Conservation (phyloP, 2,113 vertebrate species). For the Larimichthys polyactis region DNA sequence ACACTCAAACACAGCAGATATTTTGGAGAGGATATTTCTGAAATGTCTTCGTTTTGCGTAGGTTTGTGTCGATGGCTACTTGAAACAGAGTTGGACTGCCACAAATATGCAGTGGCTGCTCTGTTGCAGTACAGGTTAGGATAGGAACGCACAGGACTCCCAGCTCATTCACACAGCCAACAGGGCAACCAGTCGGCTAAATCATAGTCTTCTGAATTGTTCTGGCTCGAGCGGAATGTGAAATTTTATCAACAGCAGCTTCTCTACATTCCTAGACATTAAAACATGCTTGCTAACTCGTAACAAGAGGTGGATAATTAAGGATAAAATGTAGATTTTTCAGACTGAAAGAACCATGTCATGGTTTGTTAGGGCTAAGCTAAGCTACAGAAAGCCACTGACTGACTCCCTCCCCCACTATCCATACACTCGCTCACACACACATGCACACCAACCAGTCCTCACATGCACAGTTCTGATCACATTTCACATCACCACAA, state of each 20-base stretch:
- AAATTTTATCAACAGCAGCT: conserved; percentile 43
- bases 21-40: conserved; percentile 36
- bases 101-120: conserved; percentile 64
- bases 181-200: conserved; percentile 17
- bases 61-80: conserved; percentile 41
- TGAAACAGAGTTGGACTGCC: conserved; percentile 48
- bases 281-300: background rate
- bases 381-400: conserved; percentile 48
- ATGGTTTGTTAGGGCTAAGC: conserved; percentile 35
- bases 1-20: conserved; percentile 29
- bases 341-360: conserved; percentile 29
- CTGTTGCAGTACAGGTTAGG: conserved; percentile 36
- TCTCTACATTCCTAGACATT: conserved; percentile 6
- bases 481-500: conserved; percentile 83
- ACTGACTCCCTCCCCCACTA: conserved; percentile 67
- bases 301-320: conserved; percentile 7
- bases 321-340: conserved; percentile 9
- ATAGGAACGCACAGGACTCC: conserved; percentile 27
- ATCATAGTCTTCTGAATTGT: conserved; percentile 34
- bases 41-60: conserved; percentile 26
- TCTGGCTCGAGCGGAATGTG: conserved; percentile 34
- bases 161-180: conserved; percentile 27
- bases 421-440: conserved; percentile 31
- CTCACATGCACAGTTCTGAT: conserved; percentile 69
- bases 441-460: conserved; percentile 37